A percentile compares a stretch with the other conserved stretches of the same genome.
These are phyloP conservation scores for Spialia ferax DNA, from an alignment of 2,888 invertebrate species.

Conservation along the genomic window DNA sequence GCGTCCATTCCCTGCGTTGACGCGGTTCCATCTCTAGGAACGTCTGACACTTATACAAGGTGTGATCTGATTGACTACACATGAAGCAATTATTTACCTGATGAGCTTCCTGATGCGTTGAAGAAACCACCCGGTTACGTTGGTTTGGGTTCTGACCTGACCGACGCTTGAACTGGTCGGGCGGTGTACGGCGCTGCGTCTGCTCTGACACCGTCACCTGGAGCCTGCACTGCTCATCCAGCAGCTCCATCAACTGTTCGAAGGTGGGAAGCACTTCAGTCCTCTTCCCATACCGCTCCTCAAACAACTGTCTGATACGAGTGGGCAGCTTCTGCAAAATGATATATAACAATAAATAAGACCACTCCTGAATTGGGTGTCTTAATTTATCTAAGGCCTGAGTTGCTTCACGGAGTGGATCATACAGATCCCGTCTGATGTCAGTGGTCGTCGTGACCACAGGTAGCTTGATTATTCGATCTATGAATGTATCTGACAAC, in stretches of 20 bases:
- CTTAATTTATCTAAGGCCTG: not conserved
- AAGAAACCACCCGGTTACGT: not conserved
- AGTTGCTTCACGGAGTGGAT: slow-evolving; percentile 1
- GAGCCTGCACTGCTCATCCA: slow-evolving; percentile 13
- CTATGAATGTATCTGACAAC: not conserved
- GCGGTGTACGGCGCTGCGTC: not conserved
- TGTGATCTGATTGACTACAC: slow-evolving; percentile 5
- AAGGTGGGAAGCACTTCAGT: not conserved
- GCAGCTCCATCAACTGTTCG: slow-evolving; percentile 16
- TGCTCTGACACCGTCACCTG: slow-evolving; percentile 7
- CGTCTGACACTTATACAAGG: slow-evolving; percentile 1
- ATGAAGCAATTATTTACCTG: not conserved
- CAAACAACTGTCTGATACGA: not conserved
- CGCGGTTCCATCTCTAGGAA: slow-evolving; percentile 5
- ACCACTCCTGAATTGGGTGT: slow-evolving; percentile 5
- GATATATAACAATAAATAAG: slow-evolving; percentile 3
- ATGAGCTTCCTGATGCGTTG: not conserved
- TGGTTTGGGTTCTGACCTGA: not conserved
- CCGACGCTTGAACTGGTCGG: slow-evolving; percentile 5
- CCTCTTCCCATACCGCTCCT: slow-evolving; percentile 11
- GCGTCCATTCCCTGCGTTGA: slow-evolving; percentile 9
- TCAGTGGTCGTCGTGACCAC: not conserved
- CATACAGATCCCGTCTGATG: slow-evolving; percentile 2
- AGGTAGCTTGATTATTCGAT: not conserved
- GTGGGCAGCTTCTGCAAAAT: slow-evolving; percentile 11